Percentiles rank a stretch among this genome's conserved stretches.
Conservation (phyloP, 64 coral and sea anemone species). For the Porites australiensis region DNA sequence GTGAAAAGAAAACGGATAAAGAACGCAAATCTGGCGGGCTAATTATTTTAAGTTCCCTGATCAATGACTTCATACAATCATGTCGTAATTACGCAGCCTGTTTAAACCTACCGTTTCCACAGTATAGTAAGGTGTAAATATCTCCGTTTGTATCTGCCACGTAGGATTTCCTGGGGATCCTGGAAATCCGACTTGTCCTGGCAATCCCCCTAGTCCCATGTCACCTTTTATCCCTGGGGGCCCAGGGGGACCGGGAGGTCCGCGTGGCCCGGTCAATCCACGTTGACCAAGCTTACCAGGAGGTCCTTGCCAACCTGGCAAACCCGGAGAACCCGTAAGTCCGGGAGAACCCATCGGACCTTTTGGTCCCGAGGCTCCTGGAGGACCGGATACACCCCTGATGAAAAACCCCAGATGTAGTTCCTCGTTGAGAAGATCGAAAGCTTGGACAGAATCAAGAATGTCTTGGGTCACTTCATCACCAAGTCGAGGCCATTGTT, state of each 20-base stretch:
- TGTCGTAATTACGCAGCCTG: too few species aligned
- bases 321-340: slow-evolving; percentile 37
- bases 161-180: slow-evolving; percentile 25
- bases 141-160: slow-evolving; percentile 22
- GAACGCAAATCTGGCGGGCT: too few species aligned
- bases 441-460: slow-evolving; percentile 66
- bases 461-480: slow-evolving; percentile 66
- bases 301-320: slow-evolving; percentile 62
- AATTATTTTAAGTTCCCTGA: too few species aligned
- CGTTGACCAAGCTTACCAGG: slow-evolving; percentile 49
- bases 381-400: slow-evolving; percentile 71
- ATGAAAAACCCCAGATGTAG: slow-evolving; percentile 74
- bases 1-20: too few species aligned
- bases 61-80: too few species aligned
- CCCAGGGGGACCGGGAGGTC: slow-evolving; percentile 37
- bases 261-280: slow-evolving; percentile 53
- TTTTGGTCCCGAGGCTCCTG: slow-evolving; percentile 62
- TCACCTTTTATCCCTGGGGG: slow-evolving; percentile 42
- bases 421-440: slow-evolving; percentile 53
- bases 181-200: slow-evolving; percentile 68
- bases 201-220: slow-evolving; percentile 41
- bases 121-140: slow-evolving; percentile 14
- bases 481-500: slow-evolving; percentile 74
- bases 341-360: slow-evolving; percentile 48
- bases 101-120: slow-evolving; percentile 48